These are phyloP conservation scores for Cyprinella venusta DNA, from an alignment of 2,797 vertebrate genomes.

Conservation along the genomic window DNA sequence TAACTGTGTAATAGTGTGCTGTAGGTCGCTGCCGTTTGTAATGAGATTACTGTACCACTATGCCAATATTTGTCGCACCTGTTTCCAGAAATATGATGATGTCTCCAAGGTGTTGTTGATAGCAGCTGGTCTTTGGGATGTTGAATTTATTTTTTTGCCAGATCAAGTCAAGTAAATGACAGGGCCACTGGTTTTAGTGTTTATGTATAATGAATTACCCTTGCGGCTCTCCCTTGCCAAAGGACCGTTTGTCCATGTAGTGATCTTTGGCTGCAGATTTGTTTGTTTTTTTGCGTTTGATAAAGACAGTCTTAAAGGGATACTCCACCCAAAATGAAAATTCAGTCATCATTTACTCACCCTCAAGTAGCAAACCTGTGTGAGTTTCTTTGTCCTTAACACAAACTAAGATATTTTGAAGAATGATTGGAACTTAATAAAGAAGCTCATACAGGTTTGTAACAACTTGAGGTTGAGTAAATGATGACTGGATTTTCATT, in stretches of 20 bases:
- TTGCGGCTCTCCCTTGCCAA: not conserved
- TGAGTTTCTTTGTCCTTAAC: too few species aligned
- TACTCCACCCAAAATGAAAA: too few species aligned
- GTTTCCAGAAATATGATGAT: constrained; percentile 21
- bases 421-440: too few species aligned
- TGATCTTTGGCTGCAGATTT: constrained; percentile 21
- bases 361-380: too few species aligned
- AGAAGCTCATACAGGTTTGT: too few species aligned
- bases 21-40: not conserved
- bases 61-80: constrained; percentile 10
- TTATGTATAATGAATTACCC: constrained; percentile 37
- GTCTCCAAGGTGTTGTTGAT: not conserved
- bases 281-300: not conserved
- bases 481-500: too few species aligned
- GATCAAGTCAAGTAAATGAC: constrained; percentile 14
- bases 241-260: not conserved
- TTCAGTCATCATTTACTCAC: too few species aligned
- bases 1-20: constrained; percentile 1
- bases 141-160: constrained; percentile 21
- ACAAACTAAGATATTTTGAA: too few species aligned
- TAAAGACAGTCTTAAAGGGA: not conserved
- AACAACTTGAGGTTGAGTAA: too few species aligned
- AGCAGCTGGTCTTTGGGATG: constrained; percentile 15
- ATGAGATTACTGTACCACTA: not conserved
- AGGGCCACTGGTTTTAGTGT: not conserved